phyloP scores from a whole-genome alignment of 2,797 vertebrate species.

The Taenioides sp. region DNA sequence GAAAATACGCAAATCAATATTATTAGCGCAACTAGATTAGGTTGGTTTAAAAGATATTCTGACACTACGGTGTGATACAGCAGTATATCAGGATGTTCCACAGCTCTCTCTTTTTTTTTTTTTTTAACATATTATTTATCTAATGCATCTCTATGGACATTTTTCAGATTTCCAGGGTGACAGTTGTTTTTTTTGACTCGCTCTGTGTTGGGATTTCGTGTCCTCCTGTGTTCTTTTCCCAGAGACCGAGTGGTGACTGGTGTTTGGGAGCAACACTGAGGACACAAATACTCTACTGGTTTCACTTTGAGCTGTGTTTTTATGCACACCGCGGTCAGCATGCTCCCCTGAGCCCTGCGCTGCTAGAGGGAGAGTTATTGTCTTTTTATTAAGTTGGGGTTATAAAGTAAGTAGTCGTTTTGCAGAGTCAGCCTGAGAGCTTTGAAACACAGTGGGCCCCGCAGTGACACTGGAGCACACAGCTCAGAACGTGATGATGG shows the following conservation, averaged over 20 bases:
- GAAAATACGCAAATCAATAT: too few relatives aligned
- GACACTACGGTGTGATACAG: too few relatives aligned
- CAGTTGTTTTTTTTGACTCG: too few relatives aligned
- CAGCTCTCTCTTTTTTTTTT: too few relatives aligned
- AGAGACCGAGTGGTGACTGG: not conserved
- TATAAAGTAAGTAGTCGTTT: conserved; percentile 1
- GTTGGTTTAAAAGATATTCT: too few relatives aligned
- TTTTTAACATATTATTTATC: too few relatives aligned
- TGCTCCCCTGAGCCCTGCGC: not conserved
- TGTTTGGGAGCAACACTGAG: too few relatives aligned
- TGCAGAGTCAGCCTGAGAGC: conserved; percentile 1
- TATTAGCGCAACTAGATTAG: too few relatives aligned
- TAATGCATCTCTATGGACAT: too few relatives aligned
- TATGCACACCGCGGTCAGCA: not conserved
- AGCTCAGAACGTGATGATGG: not conserved
- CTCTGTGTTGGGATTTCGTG: not conserved
- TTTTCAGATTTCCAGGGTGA: too few relatives aligned
- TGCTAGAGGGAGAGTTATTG: conserved; percentile 4
- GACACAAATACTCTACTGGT: not conserved
- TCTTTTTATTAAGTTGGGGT: conserved; percentile 9
- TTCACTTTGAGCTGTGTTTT: not conserved
- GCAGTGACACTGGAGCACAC: not conserved
- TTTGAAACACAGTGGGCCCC: not conserved
- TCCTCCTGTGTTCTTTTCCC: not conserved
- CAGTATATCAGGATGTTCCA: too few relatives aligned